phyloP scores from a whole-genome alignment of 2,113 vertebrate genomes.

The Lipotes vexillifer region DNA sequence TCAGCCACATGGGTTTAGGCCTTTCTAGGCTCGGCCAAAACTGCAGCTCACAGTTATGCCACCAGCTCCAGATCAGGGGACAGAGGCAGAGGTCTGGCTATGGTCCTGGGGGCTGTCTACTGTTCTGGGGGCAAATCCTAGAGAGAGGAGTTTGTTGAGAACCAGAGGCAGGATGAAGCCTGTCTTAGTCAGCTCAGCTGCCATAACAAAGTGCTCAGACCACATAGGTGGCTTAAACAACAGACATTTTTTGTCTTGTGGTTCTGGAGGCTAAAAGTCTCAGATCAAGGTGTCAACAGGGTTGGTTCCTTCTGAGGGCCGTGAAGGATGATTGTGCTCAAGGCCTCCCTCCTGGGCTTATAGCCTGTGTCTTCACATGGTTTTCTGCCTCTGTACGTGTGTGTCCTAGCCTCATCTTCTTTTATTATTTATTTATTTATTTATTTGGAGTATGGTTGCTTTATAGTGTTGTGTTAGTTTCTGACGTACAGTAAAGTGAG shows the following conservation, averaged over 20 bases:
- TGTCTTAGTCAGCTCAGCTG: too few relatives aligned
- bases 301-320: background rate
- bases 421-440: too few relatives aligned
- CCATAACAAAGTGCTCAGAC: background rate
- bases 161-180: background rate
- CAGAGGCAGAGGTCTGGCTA: background rate
- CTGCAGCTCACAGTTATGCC: background rate
- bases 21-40: too few relatives aligned
- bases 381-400: background rate
- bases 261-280: background rate
- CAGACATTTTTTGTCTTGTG: background rate
- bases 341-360: too few relatives aligned
- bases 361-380: too few relatives aligned
- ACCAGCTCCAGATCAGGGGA: background rate
- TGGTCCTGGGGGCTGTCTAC: background rate
- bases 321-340: background rate
- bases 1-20: accelerated
- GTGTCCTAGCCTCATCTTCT: background rate
- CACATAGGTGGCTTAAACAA: background rate
- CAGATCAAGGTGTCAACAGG: background rate
- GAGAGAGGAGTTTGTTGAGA: background rate
- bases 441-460: too few relatives aligned
- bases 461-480: too few relatives aligned
- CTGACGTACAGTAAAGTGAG: too few relatives aligned
- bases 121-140: background rate